These are phyloP conservation scores for Lordiphosa collinella DNA, from an alignment of 1,140 invertebrate genomes.

Conservation along the genomic window DNA sequence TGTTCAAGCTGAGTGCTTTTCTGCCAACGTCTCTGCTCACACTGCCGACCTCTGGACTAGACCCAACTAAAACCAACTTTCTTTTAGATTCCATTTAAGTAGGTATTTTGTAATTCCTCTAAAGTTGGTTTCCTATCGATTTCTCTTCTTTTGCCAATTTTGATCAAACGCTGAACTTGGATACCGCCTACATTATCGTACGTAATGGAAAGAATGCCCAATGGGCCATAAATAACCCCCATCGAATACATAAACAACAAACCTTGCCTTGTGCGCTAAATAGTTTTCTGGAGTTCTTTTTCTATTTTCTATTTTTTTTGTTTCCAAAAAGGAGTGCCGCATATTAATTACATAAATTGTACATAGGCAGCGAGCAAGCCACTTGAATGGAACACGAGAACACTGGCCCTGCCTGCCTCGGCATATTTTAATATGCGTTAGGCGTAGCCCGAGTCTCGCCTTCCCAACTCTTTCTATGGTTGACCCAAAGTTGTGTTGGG, in stretches of 20 bases:
- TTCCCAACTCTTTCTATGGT: not conserved
- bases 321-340: slow-evolving; percentile 11
- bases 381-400: slow-evolving; percentile 21
- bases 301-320: too few relatives aligned
- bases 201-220: not conserved
- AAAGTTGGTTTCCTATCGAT: too few relatives aligned
- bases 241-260: slow-evolving; percentile 4
- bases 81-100: too few relatives aligned
- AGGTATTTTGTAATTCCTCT: too few relatives aligned
- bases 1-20: too few relatives aligned
- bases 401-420: slow-evolving; percentile 2
- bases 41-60: too few relatives aligned
- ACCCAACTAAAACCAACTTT: too few relatives aligned
- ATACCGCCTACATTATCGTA: not conserved
- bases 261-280: slow-evolving; percentile 15
- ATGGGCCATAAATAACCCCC: slow-evolving; percentile 8
- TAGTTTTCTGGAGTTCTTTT: slow-evolving; percentile 7
- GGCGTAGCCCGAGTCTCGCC: slow-evolving; percentile 6
- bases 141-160: too few relatives aligned
- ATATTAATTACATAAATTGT: slow-evolving; percentile 11
- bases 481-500: slow-evolving; percentile 10
- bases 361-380: slow-evolving; percentile 2
- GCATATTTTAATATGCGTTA: slow-evolving; percentile 10
- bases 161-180: too few relatives aligned
- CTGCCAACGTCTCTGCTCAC: too few relatives aligned